These are phyloP conservation scores for Leptonema lineaticorne DNA, from an alignment of 1,140 invertebrate genomes.

Conservation along the genomic window DNA sequence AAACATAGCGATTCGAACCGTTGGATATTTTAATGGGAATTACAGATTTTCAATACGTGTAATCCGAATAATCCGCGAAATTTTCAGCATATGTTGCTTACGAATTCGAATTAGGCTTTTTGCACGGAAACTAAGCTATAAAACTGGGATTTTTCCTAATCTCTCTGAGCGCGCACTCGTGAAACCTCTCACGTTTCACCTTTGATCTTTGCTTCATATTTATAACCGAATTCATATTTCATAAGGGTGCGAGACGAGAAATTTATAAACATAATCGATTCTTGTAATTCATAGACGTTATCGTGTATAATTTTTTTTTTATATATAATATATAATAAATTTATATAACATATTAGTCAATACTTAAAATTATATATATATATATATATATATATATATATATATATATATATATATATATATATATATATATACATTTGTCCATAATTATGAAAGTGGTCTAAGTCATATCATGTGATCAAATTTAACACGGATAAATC, in stretches of 20 bases:
- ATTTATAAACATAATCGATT: too few species aligned
- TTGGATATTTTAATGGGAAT: constrained; percentile 2
- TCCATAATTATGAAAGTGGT: too few species aligned
- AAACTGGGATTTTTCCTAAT: constrained; percentile 14
- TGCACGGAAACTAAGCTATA: constrained; percentile 5
- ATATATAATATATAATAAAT: too few species aligned
- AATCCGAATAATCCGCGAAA: background rate
- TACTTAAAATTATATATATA: background rate
- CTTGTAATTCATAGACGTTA: too few species aligned
- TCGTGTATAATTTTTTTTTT: too few species aligned
- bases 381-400: background rate
- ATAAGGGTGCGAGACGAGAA: background rate
- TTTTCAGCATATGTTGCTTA: background rate
- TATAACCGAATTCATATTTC: constrained; percentile 8
- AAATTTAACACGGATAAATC: too few species aligned
- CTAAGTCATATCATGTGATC: too few species aligned
- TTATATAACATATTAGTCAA: too few species aligned
- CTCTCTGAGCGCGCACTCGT: constrained; percentile 1
- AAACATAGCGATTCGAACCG: too few species aligned
- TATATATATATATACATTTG: background rate
- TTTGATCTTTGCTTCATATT: constrained; percentile 13
- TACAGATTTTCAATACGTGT: background rate
- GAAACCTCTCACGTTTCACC: constrained; percentile 16
- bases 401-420: background rate
- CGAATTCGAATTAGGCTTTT: background rate